These are phyloP conservation scores for Cyphomyrus plagiostoma DNA, from an alignment of 2,113 vertebrate species.

Conservation along the genomic window DNA sequence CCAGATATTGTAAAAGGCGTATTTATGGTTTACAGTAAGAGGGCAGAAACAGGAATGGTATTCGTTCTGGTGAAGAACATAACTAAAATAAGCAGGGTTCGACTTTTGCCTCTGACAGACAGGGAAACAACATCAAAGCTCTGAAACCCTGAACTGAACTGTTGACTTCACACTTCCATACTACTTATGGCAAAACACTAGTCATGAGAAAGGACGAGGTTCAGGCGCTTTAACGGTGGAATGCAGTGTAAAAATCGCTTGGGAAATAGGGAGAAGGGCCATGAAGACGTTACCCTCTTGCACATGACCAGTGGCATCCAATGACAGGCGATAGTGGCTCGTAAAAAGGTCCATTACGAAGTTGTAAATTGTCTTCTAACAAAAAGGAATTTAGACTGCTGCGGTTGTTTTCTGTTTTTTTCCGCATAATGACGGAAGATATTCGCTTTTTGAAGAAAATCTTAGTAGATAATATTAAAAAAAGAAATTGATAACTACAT, in stretches of 20 bases:
- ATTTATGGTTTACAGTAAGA: conserved; percentile 5
- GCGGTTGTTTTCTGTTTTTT: conserved; percentile 82
- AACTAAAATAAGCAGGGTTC: conserved; percentile 26
- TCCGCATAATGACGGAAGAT: conserved; percentile 77
- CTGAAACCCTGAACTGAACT: conserved; percentile 24
- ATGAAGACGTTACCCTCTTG: conserved; percentile 89
- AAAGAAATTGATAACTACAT: neutral
- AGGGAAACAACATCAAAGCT: conserved; percentile 16
- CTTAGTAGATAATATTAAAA: neutral
- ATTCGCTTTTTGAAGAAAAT: conserved; percentile 50
- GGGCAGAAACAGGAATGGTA: neutral
- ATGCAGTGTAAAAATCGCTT: conserved; percentile 83
- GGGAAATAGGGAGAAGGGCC: conserved; percentile 92
- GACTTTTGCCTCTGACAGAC: conserved; percentile 33
- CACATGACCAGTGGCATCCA: conserved; percentile 99
- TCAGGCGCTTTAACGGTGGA: conserved; percentile 79
- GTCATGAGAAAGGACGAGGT: conserved; percentile 68
- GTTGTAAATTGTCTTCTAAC: conserved; percentile 99
- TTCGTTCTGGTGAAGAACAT: neutral
- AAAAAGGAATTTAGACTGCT: conserved; percentile 95
- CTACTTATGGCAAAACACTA: conserved; percentile 35
- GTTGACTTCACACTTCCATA: conserved; percentile 31
- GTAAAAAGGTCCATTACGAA: conserved; percentile 98
- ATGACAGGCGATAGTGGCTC: conserved; percentile 91
- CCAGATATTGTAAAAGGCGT: neutral